phyloP scores from a whole-genome alignment of 1,140 invertebrate species.

The Pinna nobilis region DNA sequence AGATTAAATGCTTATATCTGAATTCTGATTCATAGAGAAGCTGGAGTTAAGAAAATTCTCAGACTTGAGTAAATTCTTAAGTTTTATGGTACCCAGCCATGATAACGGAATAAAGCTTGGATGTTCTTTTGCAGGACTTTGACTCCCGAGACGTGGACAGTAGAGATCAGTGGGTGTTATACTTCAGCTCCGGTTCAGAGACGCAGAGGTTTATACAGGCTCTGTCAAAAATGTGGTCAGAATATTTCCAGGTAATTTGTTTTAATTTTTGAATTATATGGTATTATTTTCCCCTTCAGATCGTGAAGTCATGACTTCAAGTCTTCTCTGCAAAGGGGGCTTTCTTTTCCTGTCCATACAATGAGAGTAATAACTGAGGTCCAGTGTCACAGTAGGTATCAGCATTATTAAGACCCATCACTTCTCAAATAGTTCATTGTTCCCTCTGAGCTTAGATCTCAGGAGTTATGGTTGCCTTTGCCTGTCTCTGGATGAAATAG shows the following conservation, averaged over 20 bases:
- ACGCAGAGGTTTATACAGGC: constrained; percentile 54
- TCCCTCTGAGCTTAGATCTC: background rate
- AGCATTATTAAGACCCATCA: background rate
- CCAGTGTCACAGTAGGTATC: background rate
- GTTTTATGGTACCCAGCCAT: no score
- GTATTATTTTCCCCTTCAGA: background rate
- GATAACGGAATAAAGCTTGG: no score
- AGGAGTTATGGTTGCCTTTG: no score
- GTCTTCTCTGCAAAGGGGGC: background rate
- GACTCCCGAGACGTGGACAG: constrained; percentile 61
- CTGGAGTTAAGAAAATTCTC: no score
- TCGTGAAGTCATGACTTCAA: background rate
- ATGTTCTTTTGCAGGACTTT: constrained; percentile 64
- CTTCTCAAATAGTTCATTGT: background rate
- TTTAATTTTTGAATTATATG: background rate
- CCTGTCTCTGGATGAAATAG: no score
- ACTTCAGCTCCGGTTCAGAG: constrained; percentile 63
- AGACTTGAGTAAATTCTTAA: no score
- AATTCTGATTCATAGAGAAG: no score
- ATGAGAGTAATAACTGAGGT: background rate
- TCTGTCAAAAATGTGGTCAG: constrained; percentile 57
- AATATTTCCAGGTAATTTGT: constrained; percentile 60
- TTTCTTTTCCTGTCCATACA: background rate
- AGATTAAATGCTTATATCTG: background rate
- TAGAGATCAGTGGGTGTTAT: constrained; percentile 67